Evolutionary conservation across 1,140 invertebrate genomes (phyloP).

Genomic region (Drosophila repleta): DNA sequence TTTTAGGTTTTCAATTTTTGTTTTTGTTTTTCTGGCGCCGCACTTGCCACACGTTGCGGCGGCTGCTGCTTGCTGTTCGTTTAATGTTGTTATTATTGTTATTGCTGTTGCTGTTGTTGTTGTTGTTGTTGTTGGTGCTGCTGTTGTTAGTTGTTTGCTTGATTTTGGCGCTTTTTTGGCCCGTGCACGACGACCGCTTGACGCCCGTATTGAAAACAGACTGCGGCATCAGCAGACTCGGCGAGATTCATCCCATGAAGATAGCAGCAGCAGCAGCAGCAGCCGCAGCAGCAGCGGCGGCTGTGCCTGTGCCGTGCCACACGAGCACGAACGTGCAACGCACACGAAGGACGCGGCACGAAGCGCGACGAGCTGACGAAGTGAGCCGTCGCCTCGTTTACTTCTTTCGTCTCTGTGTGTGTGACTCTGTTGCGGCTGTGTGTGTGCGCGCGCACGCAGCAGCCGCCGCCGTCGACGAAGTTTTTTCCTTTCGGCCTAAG

Average conservation of each 20-base stretch:
- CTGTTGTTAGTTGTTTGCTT: slow-evolving; percentile 16
- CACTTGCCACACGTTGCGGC: slow-evolving; percentile 12
- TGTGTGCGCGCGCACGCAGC: slow-evolving; percentile 46
- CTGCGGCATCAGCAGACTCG: slow-evolving; percentile 62
- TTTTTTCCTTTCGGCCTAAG: background rate
- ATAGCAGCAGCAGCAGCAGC: slow-evolving; percentile 24
- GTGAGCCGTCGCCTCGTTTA: slow-evolving; percentile 33
- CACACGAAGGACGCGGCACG: slow-evolving; percentile 17
- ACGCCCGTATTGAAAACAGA: slow-evolving; percentile 81
- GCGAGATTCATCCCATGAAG: slow-evolving; percentile 78
- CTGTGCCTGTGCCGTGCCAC: slow-evolving; percentile 20
- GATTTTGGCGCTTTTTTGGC: slow-evolving; percentile 35
- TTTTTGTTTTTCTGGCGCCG: slow-evolving; percentile 2
- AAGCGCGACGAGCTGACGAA: slow-evolving; percentile 15
- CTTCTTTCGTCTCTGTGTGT: slow-evolving; percentile 36
- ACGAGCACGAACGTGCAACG: slow-evolving; percentile 16
- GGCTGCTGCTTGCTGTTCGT: slow-evolving; percentile 6
- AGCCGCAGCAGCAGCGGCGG: slow-evolving; percentile 3
- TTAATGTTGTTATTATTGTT: slow-evolving; percentile 15
- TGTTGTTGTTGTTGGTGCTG: slow-evolving; percentile 20
- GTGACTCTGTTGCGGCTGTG: slow-evolving; percentile 20
- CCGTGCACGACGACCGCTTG: slow-evolving; percentile 79
- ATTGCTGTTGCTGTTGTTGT: background rate
- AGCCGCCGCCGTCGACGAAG: background rate
- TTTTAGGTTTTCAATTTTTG: background rate